Evolutionary conservation across 2,113 vertebrate genomes (phyloP).

Genomic region (Corythornis vintsioides): DNA sequence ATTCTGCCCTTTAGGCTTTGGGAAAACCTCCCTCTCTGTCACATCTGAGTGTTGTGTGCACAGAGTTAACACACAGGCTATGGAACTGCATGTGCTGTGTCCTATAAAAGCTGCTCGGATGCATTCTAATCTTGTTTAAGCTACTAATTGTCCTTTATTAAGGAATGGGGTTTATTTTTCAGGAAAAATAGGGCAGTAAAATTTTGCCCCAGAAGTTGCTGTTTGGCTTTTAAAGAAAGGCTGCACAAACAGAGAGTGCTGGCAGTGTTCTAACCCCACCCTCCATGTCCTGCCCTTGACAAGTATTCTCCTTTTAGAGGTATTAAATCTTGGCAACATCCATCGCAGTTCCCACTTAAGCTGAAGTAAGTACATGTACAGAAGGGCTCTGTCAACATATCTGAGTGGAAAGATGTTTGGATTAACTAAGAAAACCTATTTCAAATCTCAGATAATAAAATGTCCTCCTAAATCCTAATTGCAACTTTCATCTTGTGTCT

Average conservation of each 20-base stretch:
- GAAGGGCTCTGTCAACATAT: conserved; percentile 64
- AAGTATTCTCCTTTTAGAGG: conserved; percentile 28
- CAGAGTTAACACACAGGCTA: not conserved
- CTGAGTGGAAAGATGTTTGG: conserved; percentile 72
- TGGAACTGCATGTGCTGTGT: not conserved
- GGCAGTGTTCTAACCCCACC: not conserved
- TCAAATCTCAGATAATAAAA: conserved; percentile 78
- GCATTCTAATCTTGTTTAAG: not conserved
- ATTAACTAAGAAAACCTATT: conserved; percentile 74
- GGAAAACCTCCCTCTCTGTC: not conserved
- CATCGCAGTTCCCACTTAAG: conserved; percentile 61
- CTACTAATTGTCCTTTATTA: not conserved
- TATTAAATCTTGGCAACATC: conserved; percentile 62
- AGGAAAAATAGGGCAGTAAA: not conserved
- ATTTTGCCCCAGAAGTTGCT: not conserved
- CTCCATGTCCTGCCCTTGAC: not conserved
- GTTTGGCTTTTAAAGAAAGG: not conserved
- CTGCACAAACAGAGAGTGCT: not conserved
- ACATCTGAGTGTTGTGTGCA: not conserved
- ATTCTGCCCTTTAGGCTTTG: not conserved
- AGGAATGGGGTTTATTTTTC: not conserved
- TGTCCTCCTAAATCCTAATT: conserved; percentile 81
- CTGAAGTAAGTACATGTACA: conserved; percentile 56
- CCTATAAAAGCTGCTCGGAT: not conserved
- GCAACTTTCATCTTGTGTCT: conserved; percentile 77